phyloP scores from a whole-genome alignment of 2,888 invertebrate genomes.

The Rhagophthalmus giganteus region DNA sequence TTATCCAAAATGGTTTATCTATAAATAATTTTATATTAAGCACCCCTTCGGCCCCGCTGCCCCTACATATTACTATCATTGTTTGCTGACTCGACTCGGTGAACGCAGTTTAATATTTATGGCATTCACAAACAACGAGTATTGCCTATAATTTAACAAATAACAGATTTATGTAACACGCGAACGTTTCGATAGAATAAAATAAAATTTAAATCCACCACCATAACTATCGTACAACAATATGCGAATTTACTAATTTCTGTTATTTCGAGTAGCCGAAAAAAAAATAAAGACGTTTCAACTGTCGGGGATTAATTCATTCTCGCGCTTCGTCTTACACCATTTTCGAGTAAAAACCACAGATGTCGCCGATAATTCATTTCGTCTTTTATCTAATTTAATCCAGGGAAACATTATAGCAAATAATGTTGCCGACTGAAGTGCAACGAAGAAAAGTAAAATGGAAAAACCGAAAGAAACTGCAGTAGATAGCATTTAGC shows the following conservation, averaged over 20 bases:
- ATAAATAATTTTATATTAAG: too few species aligned
- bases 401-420: conserved; percentile 35
- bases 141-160: too few species aligned
- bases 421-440: conserved; percentile 32
- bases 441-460: conserved; percentile 30
- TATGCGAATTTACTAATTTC: conserved; percentile 22
- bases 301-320: conserved; percentile 11
- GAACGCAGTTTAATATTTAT: too few species aligned
- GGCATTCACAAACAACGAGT: too few species aligned
- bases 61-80: too few species aligned
- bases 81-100: too few species aligned
- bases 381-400: conserved; percentile 35
- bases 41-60: too few species aligned
- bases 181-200: too few species aligned
- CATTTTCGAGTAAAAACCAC: conserved; percentile 27
- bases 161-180: too few species aligned
- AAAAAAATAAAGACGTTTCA: conserved; percentile 22
- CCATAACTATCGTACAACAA: conserved; percentile 7
- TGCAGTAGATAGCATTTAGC: conserved; percentile 26
- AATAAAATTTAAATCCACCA: too few species aligned
- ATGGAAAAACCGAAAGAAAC: conserved; percentile 19
- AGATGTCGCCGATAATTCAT: conserved; percentile 24
- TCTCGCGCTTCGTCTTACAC: conserved; percentile 13
- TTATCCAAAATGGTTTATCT: too few species aligned
- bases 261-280: conserved; percentile 8